Conservation (phyloP, 2,888 invertebrate species). For the Melieria crassipennis region DNA sequence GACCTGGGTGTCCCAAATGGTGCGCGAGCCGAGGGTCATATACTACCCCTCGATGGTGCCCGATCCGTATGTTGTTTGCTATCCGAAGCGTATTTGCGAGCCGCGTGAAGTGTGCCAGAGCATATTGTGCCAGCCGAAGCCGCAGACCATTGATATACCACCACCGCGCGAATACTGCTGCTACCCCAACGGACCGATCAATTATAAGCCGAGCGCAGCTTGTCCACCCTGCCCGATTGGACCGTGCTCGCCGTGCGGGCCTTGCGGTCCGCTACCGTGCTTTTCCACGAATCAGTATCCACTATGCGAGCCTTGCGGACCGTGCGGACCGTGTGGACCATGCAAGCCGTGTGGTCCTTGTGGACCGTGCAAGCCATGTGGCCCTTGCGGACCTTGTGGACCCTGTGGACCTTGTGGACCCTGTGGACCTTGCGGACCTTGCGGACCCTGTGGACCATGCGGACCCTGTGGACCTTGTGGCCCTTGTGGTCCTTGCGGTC, state of each 20-base stretch:
- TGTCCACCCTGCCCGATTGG: constrained; percentile 57
- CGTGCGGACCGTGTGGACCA: constrained; percentile 49
- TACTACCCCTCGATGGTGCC: constrained; percentile 60
- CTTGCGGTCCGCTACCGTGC: constrained; percentile 54
- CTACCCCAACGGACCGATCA: constrained; percentile 59
- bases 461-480: constrained; percentile 49
- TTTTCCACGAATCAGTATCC: constrained; percentile 55
- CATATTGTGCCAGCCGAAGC: constrained; percentile 61
- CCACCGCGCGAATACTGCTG: constrained; percentile 61
- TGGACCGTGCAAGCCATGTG: constrained; percentile 49
- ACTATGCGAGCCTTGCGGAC: constrained; percentile 50
- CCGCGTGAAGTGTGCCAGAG: constrained; percentile 62
- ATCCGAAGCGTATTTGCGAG: constrained; percentile 58
- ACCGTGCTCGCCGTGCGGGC: constrained; percentile 48
- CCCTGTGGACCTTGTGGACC: constrained; percentile 45
- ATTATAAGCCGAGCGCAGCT: constrained; percentile 54
- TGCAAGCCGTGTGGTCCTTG: constrained; percentile 51
- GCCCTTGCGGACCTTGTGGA: constrained; percentile 48
- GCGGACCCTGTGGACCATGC: constrained; percentile 45
- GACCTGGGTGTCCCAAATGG: constrained; percentile 60
- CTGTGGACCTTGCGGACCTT: constrained; percentile 48
- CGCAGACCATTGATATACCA: constrained; percentile 61
- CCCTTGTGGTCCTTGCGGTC: constrained; percentile 45
- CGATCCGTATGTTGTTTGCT: constrained; percentile 61
- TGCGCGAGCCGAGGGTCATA: constrained; percentile 60